phyloP scores from a whole-genome alignment of 2,113 vertebrate species.

The Gymnocephalus cernua region DNA sequence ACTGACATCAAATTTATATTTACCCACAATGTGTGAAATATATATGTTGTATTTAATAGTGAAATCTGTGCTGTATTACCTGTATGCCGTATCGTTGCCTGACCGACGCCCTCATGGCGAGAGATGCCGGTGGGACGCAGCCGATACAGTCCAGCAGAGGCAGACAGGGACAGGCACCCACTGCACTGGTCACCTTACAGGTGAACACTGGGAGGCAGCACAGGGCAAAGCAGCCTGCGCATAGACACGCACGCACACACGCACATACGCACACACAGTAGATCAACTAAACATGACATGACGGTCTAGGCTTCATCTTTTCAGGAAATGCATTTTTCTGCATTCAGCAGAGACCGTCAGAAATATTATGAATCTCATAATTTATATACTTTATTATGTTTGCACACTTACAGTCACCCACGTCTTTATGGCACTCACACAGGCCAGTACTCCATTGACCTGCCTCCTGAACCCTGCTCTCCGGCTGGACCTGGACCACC shows the following conservation, averaged over 20 bases:
- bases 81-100: slow-evolving; percentile 79
- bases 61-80: slow-evolving; percentile 49
- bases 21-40: neutral
- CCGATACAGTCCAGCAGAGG: slow-evolving; percentile 80
- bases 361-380: neutral
- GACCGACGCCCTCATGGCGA: slow-evolving; percentile 81
- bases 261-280: neutral
- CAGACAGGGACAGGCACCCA: slow-evolving; percentile 75
- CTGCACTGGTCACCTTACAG: slow-evolving; percentile 76
- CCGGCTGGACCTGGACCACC: slow-evolving; percentile 70
- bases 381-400: neutral
- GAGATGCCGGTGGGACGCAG: slow-evolving; percentile 77
- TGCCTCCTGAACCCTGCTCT: neutral
- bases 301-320: neutral
- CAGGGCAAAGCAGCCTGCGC: slow-evolving; percentile 80
- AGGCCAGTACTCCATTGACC: slow-evolving; percentile 82
- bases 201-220: slow-evolving; percentile 85
- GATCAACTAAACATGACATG: neutral
- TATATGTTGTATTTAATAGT: too few relatives aligned
- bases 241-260: slow-evolving; percentile 29
- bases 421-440: slow-evolving; percentile 81
- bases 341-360: neutral
- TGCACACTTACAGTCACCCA: slow-evolving; percentile 76
- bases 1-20: neutral
- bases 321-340: neutral